A percentile compares a stretch with the other conserved stretches of the same genome.
These are phyloP conservation scores for Poeciliopsis presidionis DNA, from an alignment of 2,797 vertebrate genomes.

Conservation along the genomic window DNA sequence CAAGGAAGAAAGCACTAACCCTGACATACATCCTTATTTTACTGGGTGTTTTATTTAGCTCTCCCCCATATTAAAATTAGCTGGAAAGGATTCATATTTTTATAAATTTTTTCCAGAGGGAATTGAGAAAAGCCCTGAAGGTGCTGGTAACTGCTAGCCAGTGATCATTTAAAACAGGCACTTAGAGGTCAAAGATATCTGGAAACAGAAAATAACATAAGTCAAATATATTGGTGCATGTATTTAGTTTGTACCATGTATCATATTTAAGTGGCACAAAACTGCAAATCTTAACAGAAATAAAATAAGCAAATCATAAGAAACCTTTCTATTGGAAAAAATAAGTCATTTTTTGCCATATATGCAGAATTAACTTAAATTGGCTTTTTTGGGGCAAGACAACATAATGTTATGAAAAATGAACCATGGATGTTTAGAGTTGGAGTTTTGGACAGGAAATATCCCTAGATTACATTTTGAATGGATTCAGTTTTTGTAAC, in stretches of 20 bases:
- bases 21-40: not conserved
- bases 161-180: not conserved
- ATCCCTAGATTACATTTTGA: not conserved
- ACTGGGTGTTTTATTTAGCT: not conserved
- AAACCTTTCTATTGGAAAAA: not conserved
- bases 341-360: not conserved
- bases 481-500: not conserved
- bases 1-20: not conserved
- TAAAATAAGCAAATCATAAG: not conserved
- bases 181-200: not conserved
- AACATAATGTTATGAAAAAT: not conserved
- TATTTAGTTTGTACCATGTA: not conserved
- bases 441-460: not conserved
- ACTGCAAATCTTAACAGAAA: not conserved
- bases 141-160: not conserved
- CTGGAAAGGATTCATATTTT: not conserved
- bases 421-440: not conserved
- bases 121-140: not conserved
- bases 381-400: not conserved
- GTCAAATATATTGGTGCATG: not conserved
- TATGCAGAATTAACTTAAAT: not conserved
- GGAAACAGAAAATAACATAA: not conserved
- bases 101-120: not conserved
- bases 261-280: not conserved
- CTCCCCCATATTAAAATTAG: not conserved